phyloP scores from a whole-genome alignment of 2,888 invertebrate species.

The Watsonalla cultraria region DNA sequence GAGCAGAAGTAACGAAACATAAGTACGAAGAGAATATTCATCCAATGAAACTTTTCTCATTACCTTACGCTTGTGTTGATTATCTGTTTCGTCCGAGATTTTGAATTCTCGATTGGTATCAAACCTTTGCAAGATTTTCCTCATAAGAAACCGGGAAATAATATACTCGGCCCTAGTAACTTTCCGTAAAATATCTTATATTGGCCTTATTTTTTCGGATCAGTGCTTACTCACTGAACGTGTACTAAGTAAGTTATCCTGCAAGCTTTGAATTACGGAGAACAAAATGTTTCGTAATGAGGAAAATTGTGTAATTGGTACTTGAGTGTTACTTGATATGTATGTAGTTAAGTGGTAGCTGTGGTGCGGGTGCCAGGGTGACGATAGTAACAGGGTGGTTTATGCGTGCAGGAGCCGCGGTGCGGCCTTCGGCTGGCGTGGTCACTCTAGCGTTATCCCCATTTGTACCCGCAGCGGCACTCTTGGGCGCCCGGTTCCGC shows the following conservation, averaged over 20 bases:
- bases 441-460: conserved; percentile 81
- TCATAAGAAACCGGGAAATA: not conserved
- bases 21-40: conserved; percentile 2
- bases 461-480: conserved; percentile 85
- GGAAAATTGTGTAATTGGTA: conserved; percentile 21
- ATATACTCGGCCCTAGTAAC: not conserved
- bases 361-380: conserved; percentile 5
- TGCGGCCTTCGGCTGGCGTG: conserved; percentile 79
- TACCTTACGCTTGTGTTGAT: conserved; percentile 7
- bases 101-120: conserved; percentile 21
- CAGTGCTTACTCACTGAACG: no score
- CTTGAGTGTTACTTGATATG: conserved; percentile 10
- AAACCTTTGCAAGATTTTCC: conserved; percentile 29
- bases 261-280: not conserved
- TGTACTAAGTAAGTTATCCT: not conserved
- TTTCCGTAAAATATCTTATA: no score
- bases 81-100: conserved; percentile 7
- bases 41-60: conserved; percentile 14
- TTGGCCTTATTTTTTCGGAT: no score
- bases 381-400: conserved; percentile 71
- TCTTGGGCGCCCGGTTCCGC: conserved; percentile 88
- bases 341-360: conserved; percentile 12
- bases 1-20: not conserved
- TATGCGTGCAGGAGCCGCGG: conserved; percentile 77
- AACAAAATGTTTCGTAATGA: not conserved